Conservation (phyloP, 2,888 invertebrate genomes). For the Euclidia mi region DNA sequence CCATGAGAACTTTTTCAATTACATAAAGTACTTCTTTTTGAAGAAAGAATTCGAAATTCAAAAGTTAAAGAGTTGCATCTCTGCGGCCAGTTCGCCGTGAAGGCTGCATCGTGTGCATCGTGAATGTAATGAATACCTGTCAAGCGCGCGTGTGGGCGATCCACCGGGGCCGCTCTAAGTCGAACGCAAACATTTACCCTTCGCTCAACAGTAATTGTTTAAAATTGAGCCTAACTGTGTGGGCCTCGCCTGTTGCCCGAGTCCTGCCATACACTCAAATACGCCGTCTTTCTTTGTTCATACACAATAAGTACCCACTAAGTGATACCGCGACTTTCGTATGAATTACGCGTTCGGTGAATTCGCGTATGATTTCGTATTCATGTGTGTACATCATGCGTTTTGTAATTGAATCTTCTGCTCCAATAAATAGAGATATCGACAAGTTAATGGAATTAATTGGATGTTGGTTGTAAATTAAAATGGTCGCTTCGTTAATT, state of each 20-base stretch:
- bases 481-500: constrained; percentile 73
- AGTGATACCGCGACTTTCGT: constrained; percentile 62
- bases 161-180: constrained; percentile 79
- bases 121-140: constrained; percentile 89
- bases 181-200: constrained; percentile 90
- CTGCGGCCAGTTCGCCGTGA: constrained; percentile 59
- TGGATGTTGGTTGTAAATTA: constrained; percentile 70
- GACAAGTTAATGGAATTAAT: constrained; percentile 71
- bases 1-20: constrained; percentile 3
- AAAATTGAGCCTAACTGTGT: constrained; percentile 90
- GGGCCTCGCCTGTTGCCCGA: constrained; percentile 83
- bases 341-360: constrained; percentile 37
- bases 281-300: constrained; percentile 74
- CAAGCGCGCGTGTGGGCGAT: constrained; percentile 89
- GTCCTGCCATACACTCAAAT: constrained; percentile 72
- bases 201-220: constrained; percentile 89
- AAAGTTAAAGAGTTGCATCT: constrained; percentile 54
- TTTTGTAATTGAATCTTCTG: constrained; percentile 62
- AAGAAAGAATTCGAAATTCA: constrained; percentile 42
- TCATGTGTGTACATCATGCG: constrained; percentile 33
- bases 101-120: constrained; percentile 77
- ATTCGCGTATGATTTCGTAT: constrained; percentile 30
- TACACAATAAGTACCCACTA: constrained; percentile 75
- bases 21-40: constrained; percentile 3
- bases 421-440: constrained; percentile 68